phyloP scores from a whole-genome alignment of 2,888 invertebrate species.

The Dastarcus helophoroides region DNA sequence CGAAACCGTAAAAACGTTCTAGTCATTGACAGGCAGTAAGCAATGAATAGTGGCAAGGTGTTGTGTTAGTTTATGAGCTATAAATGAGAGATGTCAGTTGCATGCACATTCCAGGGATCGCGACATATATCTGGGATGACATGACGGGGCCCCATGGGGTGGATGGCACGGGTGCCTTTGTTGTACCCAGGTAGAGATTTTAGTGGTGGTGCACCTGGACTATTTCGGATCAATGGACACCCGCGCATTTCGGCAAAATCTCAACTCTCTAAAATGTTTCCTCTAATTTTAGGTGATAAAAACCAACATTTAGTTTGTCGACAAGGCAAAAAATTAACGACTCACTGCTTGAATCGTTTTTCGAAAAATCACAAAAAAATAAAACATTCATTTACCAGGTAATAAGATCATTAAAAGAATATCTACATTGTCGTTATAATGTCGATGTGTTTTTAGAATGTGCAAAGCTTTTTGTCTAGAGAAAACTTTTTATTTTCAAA shows the following conservation, averaged over 20 bases:
- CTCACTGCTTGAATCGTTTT: too few relatives aligned
- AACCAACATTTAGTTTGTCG: too few relatives aligned
- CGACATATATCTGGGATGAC: conserved; percentile 9
- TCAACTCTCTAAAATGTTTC: too few relatives aligned
- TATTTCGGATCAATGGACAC: not conserved
- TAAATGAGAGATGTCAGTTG: conserved; percentile 11
- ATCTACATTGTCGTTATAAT: conserved; percentile 1
- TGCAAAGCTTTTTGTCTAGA: too few relatives aligned
- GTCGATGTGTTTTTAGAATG: too few relatives aligned
- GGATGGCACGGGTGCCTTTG: conserved; percentile 14
- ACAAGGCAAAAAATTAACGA: too few relatives aligned
- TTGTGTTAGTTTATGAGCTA: conserved; percentile 11
- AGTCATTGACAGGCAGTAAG: conserved; percentile 12
- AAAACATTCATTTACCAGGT: conserved; percentile 1
- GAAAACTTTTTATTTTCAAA: too few relatives aligned
- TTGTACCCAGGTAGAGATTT: conserved; percentile 13
- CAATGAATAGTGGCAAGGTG: too few relatives aligned
- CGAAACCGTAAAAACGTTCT: conserved; percentile 12
- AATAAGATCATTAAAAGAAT: not conserved
- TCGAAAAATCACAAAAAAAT: not conserved
- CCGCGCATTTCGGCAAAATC: conserved; percentile 1
- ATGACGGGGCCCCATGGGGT: conserved; percentile 12
- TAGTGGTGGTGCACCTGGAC: conserved; percentile 9
- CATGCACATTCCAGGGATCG: conserved; percentile 11
- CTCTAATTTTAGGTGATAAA: too few relatives aligned